Evolutionary conservation across 1,140 invertebrate species (phyloP).

Genomic region (Brachionus calyciflorus): DNA sequence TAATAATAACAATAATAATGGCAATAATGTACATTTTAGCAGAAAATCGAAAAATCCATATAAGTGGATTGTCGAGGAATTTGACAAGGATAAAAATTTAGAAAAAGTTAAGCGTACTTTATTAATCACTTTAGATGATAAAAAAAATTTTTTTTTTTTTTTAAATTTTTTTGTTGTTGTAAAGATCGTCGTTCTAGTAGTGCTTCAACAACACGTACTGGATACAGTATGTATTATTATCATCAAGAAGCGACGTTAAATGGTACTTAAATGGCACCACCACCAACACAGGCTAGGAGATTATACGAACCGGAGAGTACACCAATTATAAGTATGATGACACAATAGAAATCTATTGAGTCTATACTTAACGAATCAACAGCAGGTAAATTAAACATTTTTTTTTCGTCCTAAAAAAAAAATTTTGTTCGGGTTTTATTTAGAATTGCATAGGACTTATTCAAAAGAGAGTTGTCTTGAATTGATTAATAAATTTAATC

Average conservation of each 20-base stretch:
- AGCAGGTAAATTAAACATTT: not conserved
- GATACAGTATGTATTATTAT: no score
- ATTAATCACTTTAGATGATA: slow-evolving; percentile 27
- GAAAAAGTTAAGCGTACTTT: slow-evolving; percentile 31
- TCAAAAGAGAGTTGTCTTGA: slow-evolving; percentile 32
- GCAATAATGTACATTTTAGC: no score
- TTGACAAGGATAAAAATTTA: slow-evolving; percentile 39
- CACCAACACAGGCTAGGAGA: not conserved
- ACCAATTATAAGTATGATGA: not conserved
- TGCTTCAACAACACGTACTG: slow-evolving; percentile 4
- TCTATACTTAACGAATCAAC: slow-evolving; percentile 40
- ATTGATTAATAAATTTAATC: not conserved
- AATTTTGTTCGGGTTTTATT: not conserved
- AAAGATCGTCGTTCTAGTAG: slow-evolving; percentile 27
- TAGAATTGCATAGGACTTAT: slow-evolving; percentile 33
- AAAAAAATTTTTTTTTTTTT: not conserved
- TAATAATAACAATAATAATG: no score
- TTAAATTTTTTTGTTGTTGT: not conserved
- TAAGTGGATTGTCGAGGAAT: slow-evolving; percentile 36
- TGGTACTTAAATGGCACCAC: not conserved
- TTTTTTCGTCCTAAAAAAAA: not conserved
- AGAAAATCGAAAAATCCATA: slow-evolving; percentile 8
- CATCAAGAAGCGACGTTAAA: not conserved
- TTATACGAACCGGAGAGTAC: not conserved
- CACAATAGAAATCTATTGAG: slow-evolving; percentile 40